Conservation (phyloP, 2,888 invertebrate genomes). For the Callyntrura guangdongensis region DNA sequence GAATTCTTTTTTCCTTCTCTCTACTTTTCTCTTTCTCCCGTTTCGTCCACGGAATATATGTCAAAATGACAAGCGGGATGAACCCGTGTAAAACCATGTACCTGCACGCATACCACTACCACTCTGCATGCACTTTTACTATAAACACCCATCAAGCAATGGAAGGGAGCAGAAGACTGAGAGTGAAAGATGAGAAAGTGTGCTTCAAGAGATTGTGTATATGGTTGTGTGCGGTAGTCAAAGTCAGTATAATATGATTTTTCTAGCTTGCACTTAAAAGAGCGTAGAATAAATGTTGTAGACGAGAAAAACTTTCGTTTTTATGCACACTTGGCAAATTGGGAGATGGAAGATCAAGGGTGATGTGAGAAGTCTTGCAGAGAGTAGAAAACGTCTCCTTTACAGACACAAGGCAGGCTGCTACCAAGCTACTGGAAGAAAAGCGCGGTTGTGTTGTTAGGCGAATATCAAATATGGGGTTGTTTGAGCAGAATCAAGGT, state of each 20-base stretch:
- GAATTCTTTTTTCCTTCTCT: conserved; percentile 19
- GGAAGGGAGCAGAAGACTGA: conserved; percentile 36
- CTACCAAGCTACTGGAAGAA: background rate
- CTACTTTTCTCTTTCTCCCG: background rate
- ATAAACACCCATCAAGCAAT: conserved; percentile 37
- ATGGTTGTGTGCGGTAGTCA: background rate
- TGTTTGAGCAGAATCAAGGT: conserved; percentile 51
- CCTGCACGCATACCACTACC: background rate
- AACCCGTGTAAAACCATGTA: conserved; percentile 56
- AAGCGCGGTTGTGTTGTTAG: background rate
- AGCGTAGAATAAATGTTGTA: conserved; percentile 52
- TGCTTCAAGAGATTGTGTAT: conserved; percentile 21
- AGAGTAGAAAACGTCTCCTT: background rate
- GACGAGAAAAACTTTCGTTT: conserved; percentile 58
- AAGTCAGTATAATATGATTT: background rate
- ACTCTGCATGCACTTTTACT: background rate
- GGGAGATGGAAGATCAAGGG: conserved; percentile 38
- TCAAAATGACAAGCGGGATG: conserved; percentile 75
- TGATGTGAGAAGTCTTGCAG: background rate
- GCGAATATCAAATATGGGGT: background rate
- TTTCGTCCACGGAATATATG: conserved; percentile 62
- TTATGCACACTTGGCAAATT: conserved; percentile 40
- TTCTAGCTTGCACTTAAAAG: conserved; percentile 10
- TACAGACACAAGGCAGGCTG: background rate
- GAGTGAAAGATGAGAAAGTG: conserved; percentile 66